phyloP scores from a whole-genome alignment of 2,113 vertebrate genomes.

The Engystomops pustulosus region DNA sequence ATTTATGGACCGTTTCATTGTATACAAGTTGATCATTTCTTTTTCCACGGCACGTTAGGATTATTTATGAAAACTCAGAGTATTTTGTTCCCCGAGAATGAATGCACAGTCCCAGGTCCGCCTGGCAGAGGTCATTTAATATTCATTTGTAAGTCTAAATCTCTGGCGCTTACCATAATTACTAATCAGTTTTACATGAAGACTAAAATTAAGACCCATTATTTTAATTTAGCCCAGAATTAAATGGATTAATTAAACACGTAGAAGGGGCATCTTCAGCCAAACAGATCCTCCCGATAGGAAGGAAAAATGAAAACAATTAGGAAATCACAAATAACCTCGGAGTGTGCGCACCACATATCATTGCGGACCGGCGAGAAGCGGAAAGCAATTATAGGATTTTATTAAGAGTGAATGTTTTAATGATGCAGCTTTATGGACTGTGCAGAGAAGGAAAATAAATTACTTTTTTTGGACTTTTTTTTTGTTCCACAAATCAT shows the following conservation, averaged over 20 bases:
- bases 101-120: constrained; percentile 63
- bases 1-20: neutral
- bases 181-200: constrained; percentile 77
- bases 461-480: constrained; percentile 25
- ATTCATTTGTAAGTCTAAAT: constrained; percentile 69
- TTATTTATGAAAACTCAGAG: neutral
- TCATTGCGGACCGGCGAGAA: constrained; percentile 8
- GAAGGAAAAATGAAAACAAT: constrained; percentile 67
- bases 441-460: neutral
- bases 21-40: neutral
- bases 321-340: constrained; percentile 33
- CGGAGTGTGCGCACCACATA: neutral
- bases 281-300: constrained; percentile 69
- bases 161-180: constrained; percentile 69
- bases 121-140: constrained; percentile 70
- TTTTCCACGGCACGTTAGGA: neutral
- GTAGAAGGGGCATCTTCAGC: constrained; percentile 67
- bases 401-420: constrained; percentile 29
- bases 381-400: neutral
- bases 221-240: constrained; percentile 78
- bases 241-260: constrained; percentile 79
- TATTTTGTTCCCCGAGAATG: constrained; percentile 4
- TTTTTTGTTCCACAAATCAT: constrained; percentile 25
- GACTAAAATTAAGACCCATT: constrained; percentile 76
- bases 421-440: constrained; percentile 32